A percentile compares a stretch with the other conserved stretches of the same genome.
Conservation (phyloP, 2,113 vertebrate genomes). For the Gallinago paraguaiae region DNA sequence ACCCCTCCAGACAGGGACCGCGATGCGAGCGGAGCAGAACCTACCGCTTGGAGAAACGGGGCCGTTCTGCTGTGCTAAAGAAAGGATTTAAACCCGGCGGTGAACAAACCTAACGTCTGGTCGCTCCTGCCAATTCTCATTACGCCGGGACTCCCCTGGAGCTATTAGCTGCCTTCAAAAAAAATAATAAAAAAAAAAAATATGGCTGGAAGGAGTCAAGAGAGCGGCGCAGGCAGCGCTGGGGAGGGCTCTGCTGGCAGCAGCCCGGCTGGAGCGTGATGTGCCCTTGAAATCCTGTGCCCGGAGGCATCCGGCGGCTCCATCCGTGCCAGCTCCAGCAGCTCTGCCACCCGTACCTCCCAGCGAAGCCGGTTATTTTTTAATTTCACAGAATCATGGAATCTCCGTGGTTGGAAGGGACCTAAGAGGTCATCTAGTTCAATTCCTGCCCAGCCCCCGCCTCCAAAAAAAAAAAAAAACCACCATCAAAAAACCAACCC, state of each 20-base stretch:
- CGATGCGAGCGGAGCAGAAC: not conserved
- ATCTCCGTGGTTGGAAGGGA: too few relatives aligned
- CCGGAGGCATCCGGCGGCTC: not conserved
- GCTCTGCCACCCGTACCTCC: not conserved
- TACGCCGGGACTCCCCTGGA: constrained; percentile 10
- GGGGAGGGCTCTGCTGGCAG: constrained; percentile 4
- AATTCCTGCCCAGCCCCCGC: too few relatives aligned
- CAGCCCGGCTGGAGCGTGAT: not conserved
- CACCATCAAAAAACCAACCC: too few relatives aligned
- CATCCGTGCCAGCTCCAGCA: not conserved
- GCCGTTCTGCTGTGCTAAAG: not conserved
- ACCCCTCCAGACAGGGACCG: not conserved
- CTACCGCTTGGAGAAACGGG: not conserved
- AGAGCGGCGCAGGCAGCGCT: not conserved
- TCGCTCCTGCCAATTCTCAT: constrained; percentile 1
- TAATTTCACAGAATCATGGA: not conserved
- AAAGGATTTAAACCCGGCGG: not conserved
- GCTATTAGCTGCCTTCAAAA: not conserved
- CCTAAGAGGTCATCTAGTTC: too few relatives aligned
- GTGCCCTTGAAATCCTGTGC: constrained; percentile 34
- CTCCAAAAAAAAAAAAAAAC: too few relatives aligned
- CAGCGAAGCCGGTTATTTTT: not conserved
- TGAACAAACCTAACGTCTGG: constrained; percentile 12
- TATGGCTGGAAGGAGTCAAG: not conserved
- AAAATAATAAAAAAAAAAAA: not conserved